Evolutionary conservation across 2,797 vertebrate genomes (phyloP).

Genomic region (Sebastes hopkinsi): DNA sequence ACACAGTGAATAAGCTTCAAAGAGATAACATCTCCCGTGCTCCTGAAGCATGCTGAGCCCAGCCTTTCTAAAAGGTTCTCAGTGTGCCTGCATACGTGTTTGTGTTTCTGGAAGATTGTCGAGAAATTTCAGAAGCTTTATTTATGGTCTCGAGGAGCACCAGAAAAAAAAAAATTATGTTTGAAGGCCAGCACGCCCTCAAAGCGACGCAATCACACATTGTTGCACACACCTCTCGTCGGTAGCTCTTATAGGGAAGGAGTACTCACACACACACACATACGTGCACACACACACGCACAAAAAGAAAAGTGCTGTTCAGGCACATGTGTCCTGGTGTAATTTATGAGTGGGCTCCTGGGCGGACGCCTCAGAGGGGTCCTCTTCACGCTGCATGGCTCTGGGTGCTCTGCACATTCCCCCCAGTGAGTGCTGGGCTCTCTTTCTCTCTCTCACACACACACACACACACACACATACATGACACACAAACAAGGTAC

Average conservation of each 20-base stretch:
- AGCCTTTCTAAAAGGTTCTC: slow-evolving; percentile 45
- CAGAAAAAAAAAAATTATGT: background rate
- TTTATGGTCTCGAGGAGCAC: slow-evolving; percentile 50
- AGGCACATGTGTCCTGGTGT: slow-evolving; percentile 84
- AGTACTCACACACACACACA: slow-evolving; percentile 19
- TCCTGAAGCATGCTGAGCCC: slow-evolving; percentile 44
- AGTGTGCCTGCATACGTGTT: background rate
- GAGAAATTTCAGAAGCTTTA: slow-evolving; percentile 44
- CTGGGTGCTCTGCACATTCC: slow-evolving; percentile 71
- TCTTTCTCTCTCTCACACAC: background rate
- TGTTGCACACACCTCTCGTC: background rate
- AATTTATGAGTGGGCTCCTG: slow-evolving; percentile 86
- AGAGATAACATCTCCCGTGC: slow-evolving; percentile 39
- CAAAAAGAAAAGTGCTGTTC: slow-evolving; percentile 79
- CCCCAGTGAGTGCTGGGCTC: slow-evolving; percentile 47
- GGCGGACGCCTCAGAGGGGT: slow-evolving; percentile 87
- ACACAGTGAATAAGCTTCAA: slow-evolving; percentile 53
- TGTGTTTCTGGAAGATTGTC: slow-evolving; percentile 57
- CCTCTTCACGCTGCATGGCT: slow-evolving; percentile 82
- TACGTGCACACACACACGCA: background rate
- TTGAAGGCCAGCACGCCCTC: slow-evolving; percentile 34
- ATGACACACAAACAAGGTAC: background rate
- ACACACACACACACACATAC: slow-evolving; percentile 11
- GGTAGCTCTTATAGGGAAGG: slow-evolving; percentile 3
- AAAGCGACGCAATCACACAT: slow-evolving; percentile 6